Conservation (phyloP, 2,888 invertebrate genomes). For the Callosobruchus maculatus region DNA sequence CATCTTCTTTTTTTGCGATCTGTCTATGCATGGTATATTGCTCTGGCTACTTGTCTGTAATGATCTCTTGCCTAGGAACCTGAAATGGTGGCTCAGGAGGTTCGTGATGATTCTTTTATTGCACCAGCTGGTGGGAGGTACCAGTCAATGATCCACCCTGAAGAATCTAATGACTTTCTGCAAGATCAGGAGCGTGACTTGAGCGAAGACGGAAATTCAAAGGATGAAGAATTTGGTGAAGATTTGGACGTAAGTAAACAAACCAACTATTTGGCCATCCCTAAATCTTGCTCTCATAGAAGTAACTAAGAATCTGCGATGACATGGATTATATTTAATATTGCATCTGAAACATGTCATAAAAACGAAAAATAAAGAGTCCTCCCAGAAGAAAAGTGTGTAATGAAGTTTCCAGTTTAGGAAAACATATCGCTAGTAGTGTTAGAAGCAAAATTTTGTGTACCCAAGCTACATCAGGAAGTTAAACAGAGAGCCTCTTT, state of each 20-base stretch:
- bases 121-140: conserved; percentile 27
- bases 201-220: conserved; percentile 24
- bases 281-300: neutral
- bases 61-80: conserved; percentile 9
- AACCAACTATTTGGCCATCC: no score
- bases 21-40: no score
- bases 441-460: no score
- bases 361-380: no score
- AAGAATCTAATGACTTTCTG: conserved; percentile 35
- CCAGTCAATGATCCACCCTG: conserved; percentile 32
- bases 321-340: no score
- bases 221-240: conserved; percentile 27
- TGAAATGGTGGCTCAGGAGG: conserved; percentile 24
- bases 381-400: no score
- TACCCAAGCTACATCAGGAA: no score
- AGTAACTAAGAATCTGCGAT: no score
- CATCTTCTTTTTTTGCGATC: no score
- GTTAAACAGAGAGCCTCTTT: neutral
- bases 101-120: conserved; percentile 32
- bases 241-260: conserved; percentile 29
- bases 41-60: neutral
- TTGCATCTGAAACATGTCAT: no score
- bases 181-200: conserved; percentile 32
- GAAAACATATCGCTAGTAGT: no score
- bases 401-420: no score